phyloP scores from a whole-genome alignment of 2,797 vertebrate species.

The Spea hammondii region DNA sequence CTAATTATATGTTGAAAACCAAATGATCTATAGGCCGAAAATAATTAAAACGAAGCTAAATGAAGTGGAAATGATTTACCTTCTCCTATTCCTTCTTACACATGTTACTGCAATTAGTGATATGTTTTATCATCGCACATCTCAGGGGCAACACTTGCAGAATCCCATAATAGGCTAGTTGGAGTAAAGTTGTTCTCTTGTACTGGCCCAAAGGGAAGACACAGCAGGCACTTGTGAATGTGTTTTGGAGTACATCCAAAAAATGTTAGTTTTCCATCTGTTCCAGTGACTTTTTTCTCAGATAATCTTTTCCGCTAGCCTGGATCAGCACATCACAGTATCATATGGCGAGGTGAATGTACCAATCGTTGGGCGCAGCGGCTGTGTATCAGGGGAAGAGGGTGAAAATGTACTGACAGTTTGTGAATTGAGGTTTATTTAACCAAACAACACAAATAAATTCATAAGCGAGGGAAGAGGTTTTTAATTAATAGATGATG shows the following conservation, averaged over 20 bases:
- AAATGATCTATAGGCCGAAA: constrained; percentile 27
- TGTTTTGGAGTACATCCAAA: constrained; percentile 37
- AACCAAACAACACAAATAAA: neutral
- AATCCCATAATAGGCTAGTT: constrained; percentile 42
- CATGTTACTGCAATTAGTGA: constrained; percentile 43
- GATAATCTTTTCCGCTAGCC: constrained; percentile 15
- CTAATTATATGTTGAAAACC: constrained; percentile 6
- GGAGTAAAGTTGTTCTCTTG: constrained; percentile 49
- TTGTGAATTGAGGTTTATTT: neutral
- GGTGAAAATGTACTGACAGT: neutral
- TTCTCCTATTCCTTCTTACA: constrained; percentile 36
- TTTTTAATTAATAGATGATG: no score
- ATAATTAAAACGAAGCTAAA: constrained; percentile 41
- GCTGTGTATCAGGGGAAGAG: neutral
- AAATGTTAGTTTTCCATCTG: constrained; percentile 44
- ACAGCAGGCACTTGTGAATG: constrained; percentile 41
- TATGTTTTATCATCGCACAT: constrained; percentile 44
- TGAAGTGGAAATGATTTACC: constrained; percentile 36
- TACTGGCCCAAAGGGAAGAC: constrained; percentile 51
- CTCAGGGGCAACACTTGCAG: constrained; percentile 40
- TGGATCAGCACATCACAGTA: neutral
- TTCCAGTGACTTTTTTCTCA: constrained; percentile 24
- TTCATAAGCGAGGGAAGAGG: no score
- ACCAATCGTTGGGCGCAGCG: neutral
- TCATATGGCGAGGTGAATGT: constrained; percentile 18